Conservation (phyloP, 1,140 invertebrate species). For the Spodoptera frugiperda region DNA sequence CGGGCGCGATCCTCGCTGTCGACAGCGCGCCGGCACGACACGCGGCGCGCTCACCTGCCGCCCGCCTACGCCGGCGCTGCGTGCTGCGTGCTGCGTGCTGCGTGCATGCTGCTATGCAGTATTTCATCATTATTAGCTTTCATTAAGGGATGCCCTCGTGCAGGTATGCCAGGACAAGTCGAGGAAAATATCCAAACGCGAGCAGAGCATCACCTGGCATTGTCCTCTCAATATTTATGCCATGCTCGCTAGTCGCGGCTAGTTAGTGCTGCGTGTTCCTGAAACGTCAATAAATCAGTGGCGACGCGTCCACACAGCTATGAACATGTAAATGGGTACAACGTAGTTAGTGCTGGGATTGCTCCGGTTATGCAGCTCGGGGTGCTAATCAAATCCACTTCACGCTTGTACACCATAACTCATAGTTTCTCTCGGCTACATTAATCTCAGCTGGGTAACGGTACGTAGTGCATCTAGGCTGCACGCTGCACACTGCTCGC, state of each 20-base stretch:
- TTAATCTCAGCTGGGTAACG: constrained; percentile 10
- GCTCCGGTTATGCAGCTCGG: background rate
- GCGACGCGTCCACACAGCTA: too few species aligned
- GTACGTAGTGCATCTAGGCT: background rate
- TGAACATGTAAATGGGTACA: constrained; percentile 1
- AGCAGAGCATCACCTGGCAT: too few species aligned
- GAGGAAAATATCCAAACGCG: background rate
- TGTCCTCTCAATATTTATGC: too few species aligned
- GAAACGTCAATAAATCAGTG: too few species aligned
- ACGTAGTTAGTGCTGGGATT: too few species aligned
- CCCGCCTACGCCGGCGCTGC: background rate
- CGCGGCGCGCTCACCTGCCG: background rate
- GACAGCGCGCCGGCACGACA: constrained; percentile 13
- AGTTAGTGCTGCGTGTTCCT: too few species aligned
- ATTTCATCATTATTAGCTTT: constrained; percentile 14
- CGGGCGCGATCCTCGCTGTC: constrained; percentile 25
- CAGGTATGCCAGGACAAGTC: background rate
- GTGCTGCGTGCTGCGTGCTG: background rate
- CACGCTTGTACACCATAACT: background rate
- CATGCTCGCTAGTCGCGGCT: too few species aligned
- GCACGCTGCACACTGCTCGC: background rate
- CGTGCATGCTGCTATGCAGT: constrained; percentile 10
- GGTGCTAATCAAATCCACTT: constrained; percentile 29
- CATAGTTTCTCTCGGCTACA: background rate
- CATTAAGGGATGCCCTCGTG: background rate